These are phyloP conservation scores for Bergia puertoricense DNA, from an alignment of 92 coral and sea anemone species.

Conservation along the genomic window DNA sequence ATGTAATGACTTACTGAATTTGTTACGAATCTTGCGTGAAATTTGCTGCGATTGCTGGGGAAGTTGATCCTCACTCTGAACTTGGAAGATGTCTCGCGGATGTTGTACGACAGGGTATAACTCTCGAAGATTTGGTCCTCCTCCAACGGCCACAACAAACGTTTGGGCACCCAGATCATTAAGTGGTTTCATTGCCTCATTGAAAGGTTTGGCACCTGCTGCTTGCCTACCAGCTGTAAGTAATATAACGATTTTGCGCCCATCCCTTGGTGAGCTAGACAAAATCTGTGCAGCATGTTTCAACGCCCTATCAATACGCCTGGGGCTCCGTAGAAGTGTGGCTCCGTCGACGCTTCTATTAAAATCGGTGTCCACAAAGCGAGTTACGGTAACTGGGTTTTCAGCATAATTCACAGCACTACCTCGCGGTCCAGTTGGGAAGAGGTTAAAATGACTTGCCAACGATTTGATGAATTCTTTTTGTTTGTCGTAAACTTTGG, in stretches of 20 bases:
- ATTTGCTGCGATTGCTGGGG: neutral
- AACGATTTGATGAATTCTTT: constrained; percentile 22
- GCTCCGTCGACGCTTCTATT: constrained; percentile 25
- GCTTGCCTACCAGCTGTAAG: constrained; percentile 50
- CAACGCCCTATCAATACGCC: constrained; percentile 38
- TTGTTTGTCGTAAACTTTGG: constrained; percentile 11
- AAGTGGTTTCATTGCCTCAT: constrained; percentile 45
- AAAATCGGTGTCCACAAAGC: constrained; percentile 20
- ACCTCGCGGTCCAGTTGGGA: constrained; percentile 40
- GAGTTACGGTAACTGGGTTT: constrained; percentile 16
- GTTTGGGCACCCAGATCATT: constrained; percentile 39
- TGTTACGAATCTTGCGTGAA: constrained; percentile 19
- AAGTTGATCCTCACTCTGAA: neutral
- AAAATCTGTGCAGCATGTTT: constrained; percentile 34
- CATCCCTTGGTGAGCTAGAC: constrained; percentile 10
- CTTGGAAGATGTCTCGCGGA: constrained; percentile 17
- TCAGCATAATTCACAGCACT: constrained; percentile 29
- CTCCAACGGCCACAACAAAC: constrained; percentile 44
- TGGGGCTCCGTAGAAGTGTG: constrained; percentile 32
- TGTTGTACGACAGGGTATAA: constrained; percentile 4
- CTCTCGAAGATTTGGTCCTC: neutral
- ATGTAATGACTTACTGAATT: neutral
- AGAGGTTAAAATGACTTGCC: constrained; percentile 20
- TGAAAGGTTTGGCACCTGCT: constrained; percentile 29
- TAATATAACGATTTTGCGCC: constrained; percentile 46